Conservation (phyloP, 2,888 invertebrate genomes). For the Tridacna gigas region DNA sequence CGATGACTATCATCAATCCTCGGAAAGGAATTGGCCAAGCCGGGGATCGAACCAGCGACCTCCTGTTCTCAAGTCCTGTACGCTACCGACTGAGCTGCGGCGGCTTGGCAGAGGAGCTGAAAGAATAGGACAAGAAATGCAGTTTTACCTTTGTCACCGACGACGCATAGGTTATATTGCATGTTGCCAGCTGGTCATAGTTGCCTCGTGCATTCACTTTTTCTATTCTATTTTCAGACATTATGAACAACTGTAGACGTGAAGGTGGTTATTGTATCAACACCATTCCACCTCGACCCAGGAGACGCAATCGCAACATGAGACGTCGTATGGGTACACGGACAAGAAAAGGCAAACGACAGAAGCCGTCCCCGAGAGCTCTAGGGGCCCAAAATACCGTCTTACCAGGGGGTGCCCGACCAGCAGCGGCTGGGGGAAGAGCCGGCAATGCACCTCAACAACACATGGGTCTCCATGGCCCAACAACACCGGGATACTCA, state of each 20-base stretch:
- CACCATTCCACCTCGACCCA: conserved; percentile 32
- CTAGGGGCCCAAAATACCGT: conserved; percentile 36
- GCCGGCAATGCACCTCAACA: conserved; percentile 4
- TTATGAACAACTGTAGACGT: conserved; percentile 47
- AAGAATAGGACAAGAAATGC: no score
- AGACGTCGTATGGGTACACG: conserved; percentile 26
- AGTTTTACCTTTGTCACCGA: no score
- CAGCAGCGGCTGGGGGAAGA: not conserved
- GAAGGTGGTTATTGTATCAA: conserved; percentile 62
- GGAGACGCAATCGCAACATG: not conserved
- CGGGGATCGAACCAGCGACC: no score
- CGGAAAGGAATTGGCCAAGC: no score
- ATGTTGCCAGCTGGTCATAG: no score
- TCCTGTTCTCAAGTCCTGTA: no score
- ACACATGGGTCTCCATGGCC: not conserved
- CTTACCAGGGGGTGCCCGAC: conserved; percentile 30
- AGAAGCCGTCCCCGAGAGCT: conserved; percentile 16
- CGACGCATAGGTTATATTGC: no score
- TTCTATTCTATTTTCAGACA: conserved; percentile 30
- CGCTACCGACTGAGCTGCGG: no score
- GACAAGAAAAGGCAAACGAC: conserved; percentile 43
- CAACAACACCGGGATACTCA: not conserved
- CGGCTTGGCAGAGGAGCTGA: no score
- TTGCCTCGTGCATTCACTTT: no score
- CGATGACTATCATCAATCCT: no score